Conservation (phyloP, 2,113 vertebrate genomes). For the Tachuris rubrigastra region DNA sequence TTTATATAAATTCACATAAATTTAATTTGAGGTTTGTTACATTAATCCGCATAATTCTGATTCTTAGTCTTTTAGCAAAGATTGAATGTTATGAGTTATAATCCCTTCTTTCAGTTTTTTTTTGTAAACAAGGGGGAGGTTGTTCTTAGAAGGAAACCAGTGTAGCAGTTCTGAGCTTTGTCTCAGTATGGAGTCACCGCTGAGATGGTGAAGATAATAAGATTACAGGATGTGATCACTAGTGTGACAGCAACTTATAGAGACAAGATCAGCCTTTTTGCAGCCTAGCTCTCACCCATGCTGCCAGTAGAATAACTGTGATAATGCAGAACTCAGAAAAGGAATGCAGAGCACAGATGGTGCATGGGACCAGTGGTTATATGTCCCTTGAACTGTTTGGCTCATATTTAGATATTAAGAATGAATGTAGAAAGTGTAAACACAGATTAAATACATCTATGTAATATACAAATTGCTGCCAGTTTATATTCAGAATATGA, state of each 20-base stretch:
- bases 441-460: not conserved
- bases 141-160: not conserved
- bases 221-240: slow-evolving; percentile 11
- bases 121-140: not conserved
- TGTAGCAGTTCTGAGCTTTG: not conserved
- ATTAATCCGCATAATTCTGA: not conserved
- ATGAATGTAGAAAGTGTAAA: not conserved
- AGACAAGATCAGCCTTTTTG: slow-evolving; percentile 9
- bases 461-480: not conserved
- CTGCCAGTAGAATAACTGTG: not conserved
- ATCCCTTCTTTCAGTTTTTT: not conserved
- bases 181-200: not conserved
- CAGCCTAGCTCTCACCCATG: not conserved
- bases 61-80: not conserved
- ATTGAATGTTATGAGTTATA: not conserved
- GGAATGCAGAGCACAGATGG: not conserved
- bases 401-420: not conserved
- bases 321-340: not conserved
- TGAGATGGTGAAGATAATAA: slow-evolving; percentile 1
- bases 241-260: not conserved
- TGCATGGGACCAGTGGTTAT: not conserved
- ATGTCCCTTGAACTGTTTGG: not conserved
- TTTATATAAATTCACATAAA: not conserved
- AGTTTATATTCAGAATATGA: not conserved
- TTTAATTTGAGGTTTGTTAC: not conserved